Percentiles rank a stretch among this genome's conserved stretches.
Evolutionary conservation across 2,113 vertebrate genomes (phyloP).

Genomic region (Lonchura striata): DNA sequence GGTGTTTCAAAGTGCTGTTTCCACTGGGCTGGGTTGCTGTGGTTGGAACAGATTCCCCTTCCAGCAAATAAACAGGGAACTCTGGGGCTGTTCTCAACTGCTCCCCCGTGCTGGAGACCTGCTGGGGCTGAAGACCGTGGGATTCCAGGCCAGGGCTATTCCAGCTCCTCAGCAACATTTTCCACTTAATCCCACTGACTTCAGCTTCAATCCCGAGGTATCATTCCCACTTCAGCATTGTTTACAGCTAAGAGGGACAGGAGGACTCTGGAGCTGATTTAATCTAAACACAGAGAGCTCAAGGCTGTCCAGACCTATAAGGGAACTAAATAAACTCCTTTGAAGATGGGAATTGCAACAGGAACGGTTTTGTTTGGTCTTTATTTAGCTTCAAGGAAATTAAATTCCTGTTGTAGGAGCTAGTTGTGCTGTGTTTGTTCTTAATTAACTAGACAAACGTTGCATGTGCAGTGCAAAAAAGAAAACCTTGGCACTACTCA

Average conservation of each 20-base stretch:
- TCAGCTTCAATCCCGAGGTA: neutral
- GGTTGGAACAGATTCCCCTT: neutral
- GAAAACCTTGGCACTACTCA: neutral
- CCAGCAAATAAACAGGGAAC: neutral
- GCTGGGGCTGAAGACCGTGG: neutral
- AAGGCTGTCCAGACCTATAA: slow-evolving; percentile 40
- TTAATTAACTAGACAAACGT: slow-evolving; percentile 34
- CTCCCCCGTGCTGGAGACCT: neutral
- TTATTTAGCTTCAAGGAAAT: slow-evolving; percentile 59
- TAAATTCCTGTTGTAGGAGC: slow-evolving; percentile 12
- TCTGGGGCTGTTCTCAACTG: rapidly evolving
- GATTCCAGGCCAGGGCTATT: neutral
- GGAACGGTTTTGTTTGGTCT: neutral
- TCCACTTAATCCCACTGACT: neutral
- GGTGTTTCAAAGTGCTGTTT: neutral
- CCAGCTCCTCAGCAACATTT: neutral
- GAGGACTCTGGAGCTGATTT: slow-evolving; percentile 42
- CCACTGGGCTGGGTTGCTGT: no score
- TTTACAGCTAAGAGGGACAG: slow-evolving; percentile 9
- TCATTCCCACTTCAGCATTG: neutral
- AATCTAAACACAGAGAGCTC: slow-evolving; percentile 32
- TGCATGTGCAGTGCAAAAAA: neutral
- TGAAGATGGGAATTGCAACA: slow-evolving; percentile 39
- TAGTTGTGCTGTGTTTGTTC: slow-evolving; percentile 17
- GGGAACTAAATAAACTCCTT: slow-evolving; percentile 49